Evolutionary conservation across 2,113 vertebrate genomes (phyloP).

Genomic region (Gulo gulo): DNA sequence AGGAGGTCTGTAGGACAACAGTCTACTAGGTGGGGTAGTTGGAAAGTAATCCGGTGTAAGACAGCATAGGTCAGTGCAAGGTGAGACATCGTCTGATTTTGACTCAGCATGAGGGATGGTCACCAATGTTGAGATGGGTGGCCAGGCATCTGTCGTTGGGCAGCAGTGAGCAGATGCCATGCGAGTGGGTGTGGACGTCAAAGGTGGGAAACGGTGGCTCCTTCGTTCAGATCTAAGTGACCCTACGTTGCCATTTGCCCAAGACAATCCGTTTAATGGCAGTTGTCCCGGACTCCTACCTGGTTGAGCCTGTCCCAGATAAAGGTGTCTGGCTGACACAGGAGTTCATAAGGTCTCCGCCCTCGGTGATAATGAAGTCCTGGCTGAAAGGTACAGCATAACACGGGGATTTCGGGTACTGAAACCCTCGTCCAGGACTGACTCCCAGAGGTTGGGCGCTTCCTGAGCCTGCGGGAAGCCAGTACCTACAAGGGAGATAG

Average conservation of each 20-base stretch:
- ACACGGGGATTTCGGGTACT: neutral
- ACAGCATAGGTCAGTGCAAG: neutral
- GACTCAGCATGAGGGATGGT: neutral
- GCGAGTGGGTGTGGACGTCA: no score
- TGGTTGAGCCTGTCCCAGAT: neutral
- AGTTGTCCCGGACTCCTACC: neutral
- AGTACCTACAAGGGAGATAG: neutral
- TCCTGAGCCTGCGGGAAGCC: rapidly evolving
- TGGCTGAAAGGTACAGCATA: no score
- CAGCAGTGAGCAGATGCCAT: neutral
- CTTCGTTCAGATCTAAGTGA: neutral
- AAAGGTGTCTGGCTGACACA: neutral
- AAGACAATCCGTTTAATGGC: neutral
- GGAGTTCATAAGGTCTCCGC: neutral
- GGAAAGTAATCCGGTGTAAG: neutral
- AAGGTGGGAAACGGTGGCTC: no score
- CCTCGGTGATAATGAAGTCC: no score
- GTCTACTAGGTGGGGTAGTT: neutral
- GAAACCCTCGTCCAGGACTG: neutral
- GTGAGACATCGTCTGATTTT: neutral
- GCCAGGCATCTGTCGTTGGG: no score
- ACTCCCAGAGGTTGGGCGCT: neutral
- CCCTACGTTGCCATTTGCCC: neutral
- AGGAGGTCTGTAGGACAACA: neutral
- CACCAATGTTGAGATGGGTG: neutral